Base-by-base conservation (phyloP, 2,113 vertebrate genomes). In the Dicerorhinus sumatrensis region DNA sequence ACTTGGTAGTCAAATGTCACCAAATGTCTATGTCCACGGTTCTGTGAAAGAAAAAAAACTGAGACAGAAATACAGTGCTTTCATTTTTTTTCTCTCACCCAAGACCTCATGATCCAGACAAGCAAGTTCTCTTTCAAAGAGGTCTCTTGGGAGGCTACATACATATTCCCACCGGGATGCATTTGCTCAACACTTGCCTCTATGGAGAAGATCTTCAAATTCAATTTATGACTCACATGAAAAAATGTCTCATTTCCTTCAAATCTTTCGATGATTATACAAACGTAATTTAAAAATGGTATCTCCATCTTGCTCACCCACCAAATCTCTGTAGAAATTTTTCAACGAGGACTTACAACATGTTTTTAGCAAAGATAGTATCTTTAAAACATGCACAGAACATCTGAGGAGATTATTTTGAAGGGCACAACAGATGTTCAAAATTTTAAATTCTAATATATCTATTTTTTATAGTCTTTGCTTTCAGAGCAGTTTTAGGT, bases 381-480 rank as follows among this genome's bases (percentile, higher is more conserved):
- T 94, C 69, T 88, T 94, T 94, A 92, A 96, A 97, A 94, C 81
- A 95, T 77, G 58, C 72, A 58, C 62, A 85, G 91, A 92, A 93
- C 81, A 91, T 92, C 67, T 63, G 77, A 95, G 63, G 51, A 94
- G 72, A 96, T 89, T 81, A 93, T 96, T 96, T 89, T 82, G 92
- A 96, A 96, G 76, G 92, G 31, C 51, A 91, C 51, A 96, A 86
- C 81, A 97, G 89, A 95, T 97, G 82, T 96, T 96, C 93, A 77
- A 90, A 96, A 92, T 95, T 94, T 92, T 97, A 73, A 95, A 98
- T 96, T 97, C 89, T 97, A 96, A 89, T 97, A 56, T 82, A 96
- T 96, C 72, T 69, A 60, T 94, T 97, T 97, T 96, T 96, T 87
- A 96, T 83, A 92, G 91, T 69, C 89, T 96, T 73, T 79, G 80